phyloP scores from a whole-genome alignment of 2,797 vertebrate species.

The Neoniphon sammara region DNA sequence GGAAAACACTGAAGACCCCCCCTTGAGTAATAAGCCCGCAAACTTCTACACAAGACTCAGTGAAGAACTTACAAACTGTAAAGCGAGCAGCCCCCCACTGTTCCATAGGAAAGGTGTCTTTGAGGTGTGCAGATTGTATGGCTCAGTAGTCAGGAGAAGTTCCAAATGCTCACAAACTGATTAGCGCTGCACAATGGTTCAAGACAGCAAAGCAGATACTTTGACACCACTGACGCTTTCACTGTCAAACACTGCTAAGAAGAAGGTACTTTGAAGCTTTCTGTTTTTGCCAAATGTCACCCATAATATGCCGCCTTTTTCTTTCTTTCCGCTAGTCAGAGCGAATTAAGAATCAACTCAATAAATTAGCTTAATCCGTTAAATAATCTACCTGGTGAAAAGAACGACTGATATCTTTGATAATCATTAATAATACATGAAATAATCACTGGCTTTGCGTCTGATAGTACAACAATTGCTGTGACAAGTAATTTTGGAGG shows the following conservation, averaged over 20 bases:
- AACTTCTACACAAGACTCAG: slow-evolving; percentile 81
- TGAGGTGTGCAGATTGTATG: slow-evolving; percentile 82
- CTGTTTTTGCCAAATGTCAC: slow-evolving; percentile 69
- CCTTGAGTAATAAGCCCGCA: slow-evolving; percentile 83
- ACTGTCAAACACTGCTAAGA: slow-evolving; percentile 69
- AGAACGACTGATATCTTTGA: slow-evolving; percentile 42
- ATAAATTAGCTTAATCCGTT: slow-evolving; percentile 56
- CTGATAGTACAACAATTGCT: slow-evolving; percentile 62
- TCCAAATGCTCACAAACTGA: slow-evolving; percentile 76
- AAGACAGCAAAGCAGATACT: slow-evolving; percentile 70
- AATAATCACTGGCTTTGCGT: slow-evolving; percentile 29
- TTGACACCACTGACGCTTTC: slow-evolving; percentile 74
- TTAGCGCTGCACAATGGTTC: slow-evolving; percentile 76
- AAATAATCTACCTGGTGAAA: slow-evolving; percentile 46
- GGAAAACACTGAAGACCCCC: slow-evolving; percentile 84
- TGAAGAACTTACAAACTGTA: slow-evolving; percentile 80
- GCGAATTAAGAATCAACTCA: slow-evolving; percentile 56
- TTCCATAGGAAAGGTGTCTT: slow-evolving; percentile 85
- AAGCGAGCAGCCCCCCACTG: slow-evolving; percentile 77
- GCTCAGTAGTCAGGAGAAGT: slow-evolving; percentile 76
- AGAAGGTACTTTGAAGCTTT: slow-evolving; percentile 68
- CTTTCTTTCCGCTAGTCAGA: slow-evolving; percentile 55
- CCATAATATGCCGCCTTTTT: slow-evolving; percentile 46
- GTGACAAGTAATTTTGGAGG: slow-evolving; percentile 65
- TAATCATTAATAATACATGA: slow-evolving; percentile 50